phyloP scores from a whole-genome alignment of 2,797 vertebrate genomes.

The Tapera naevia region DNA sequence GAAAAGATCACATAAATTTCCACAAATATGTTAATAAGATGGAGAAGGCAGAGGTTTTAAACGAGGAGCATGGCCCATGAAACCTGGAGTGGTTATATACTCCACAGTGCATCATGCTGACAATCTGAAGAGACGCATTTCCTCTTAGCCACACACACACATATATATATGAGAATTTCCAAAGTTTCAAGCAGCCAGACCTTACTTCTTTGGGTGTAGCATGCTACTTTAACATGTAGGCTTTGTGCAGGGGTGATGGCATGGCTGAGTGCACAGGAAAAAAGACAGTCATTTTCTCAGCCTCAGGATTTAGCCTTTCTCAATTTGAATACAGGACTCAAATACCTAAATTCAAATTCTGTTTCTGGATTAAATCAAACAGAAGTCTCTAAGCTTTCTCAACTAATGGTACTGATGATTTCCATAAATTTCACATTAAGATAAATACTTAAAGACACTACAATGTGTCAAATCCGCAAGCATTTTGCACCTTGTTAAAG shows the following conservation, averaged over 20 bases:
- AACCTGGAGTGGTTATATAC: not conserved
- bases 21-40: fast-evolving
- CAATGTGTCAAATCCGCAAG: not conserved
- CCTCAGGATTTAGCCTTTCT: not conserved
- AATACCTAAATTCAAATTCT: not conserved
- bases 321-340: not conserved
- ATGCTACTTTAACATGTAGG: not conserved
- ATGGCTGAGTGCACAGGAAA: not conserved
- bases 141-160: no score
- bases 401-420: not conserved
- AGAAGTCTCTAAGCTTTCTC: not conserved
- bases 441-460: not conserved
- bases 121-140: not conserved
- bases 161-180: not conserved
- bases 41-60: not conserved
- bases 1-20: not conserved
- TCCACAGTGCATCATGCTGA: not conserved
- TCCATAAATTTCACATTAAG: not conserved
- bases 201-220: not conserved
- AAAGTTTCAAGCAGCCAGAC: not conserved
- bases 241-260: not conserved
- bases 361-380: not conserved
- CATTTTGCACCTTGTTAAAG: not conserved
- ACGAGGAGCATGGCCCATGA: not conserved
- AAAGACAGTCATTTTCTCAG: not conserved